A percentile compares a stretch with the other conserved stretches of the same genome.
phyloP scores from a whole-genome alignment of 2,113 vertebrate genomes.

The Peromyscus californicus region DNA sequence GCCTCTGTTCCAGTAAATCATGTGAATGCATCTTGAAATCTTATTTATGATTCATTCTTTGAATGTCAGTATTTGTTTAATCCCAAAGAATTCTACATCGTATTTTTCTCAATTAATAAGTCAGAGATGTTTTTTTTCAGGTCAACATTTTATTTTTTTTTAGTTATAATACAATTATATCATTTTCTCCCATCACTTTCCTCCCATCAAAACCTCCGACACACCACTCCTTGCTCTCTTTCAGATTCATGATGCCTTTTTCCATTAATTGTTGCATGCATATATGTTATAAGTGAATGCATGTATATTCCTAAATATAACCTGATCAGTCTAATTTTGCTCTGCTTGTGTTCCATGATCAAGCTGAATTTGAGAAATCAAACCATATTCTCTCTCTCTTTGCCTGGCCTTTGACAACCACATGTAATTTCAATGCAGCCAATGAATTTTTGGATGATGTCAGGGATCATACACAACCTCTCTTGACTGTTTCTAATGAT shows the following conservation, averaged over 20 bases:
- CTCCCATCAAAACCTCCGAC: neutral
- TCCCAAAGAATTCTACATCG: constrained; percentile 54
- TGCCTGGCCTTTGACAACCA: constrained; percentile 43
- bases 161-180: neutral
- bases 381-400: neutral
- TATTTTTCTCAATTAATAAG: constrained; percentile 55
- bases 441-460: constrained; percentile 45
- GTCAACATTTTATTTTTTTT: neutral
- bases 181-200: neutral
- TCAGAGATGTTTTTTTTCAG: constrained; percentile 50
- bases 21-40: neutral
- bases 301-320: neutral
- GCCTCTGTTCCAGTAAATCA: constrained; percentile 7
- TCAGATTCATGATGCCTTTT: too few species aligned
- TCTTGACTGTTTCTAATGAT: constrained; percentile 45
- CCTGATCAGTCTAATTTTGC: neutral
- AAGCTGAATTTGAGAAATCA: constrained; percentile 45
- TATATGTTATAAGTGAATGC: neutral
- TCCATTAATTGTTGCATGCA: neutral
- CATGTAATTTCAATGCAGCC: constrained; percentile 58
- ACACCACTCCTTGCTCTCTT: neutral
- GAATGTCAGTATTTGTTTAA: constrained; percentile 64
- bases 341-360: constrained; percentile 32
- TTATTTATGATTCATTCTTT: constrained; percentile 12
- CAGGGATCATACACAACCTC: constrained; percentile 31